Evolutionary conservation across 2,888 invertebrate species (phyloP), one percentile per base, ranked within the genome.

Genomic region (Clusia tigrina): DNA sequence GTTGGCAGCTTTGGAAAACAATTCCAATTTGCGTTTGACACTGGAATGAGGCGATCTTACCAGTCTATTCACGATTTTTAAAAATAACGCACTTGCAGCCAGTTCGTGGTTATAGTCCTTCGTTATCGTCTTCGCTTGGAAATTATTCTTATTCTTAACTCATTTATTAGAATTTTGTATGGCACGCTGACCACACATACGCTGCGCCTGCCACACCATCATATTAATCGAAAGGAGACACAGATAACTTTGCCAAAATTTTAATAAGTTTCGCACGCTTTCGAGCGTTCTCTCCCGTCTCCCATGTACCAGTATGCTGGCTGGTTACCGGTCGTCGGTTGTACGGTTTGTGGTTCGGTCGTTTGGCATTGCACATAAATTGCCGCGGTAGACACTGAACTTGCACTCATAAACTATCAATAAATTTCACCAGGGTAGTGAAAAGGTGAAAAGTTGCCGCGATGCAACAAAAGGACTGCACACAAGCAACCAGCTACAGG

Each of bases 361-460:
- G 32, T 12, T 12, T 32, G 6, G 32, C 32, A 6, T 15, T 6
- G 42, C 42, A 42, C 6, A 42, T 42, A 42, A 42, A 42, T 42
- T 42, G 42, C n/a, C 3, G 6, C n/a, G 10, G 42, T 3, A 12
- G 42, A 6, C 6, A 42, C 3, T n/a, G 42, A 42, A 42, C 42
- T 42, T 42, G 42, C 42, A 42, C 42, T 42, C 42, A 42, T 42
- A 42, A 42, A 42, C 42, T 42, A 42, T 42, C 42, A 42, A 42
- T 42, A 42, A 42, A 42, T 42, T 42, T 42, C 42, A 42, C 42
- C 42, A 42, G 42, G 42, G 6, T 42, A 42, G 42, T n/a, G 42
- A 6, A 42, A 42, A 42, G 42, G 42, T 42, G 42, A 22, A 24
- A 52, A 3, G 24, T 52, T 23, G 52, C 52, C 22, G 24, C 22